Evolutionary conservation across 2,888 invertebrate species (phyloP), one percentile per base, ranked within the genome.

Genomic region (Acleris laterana): DNA sequence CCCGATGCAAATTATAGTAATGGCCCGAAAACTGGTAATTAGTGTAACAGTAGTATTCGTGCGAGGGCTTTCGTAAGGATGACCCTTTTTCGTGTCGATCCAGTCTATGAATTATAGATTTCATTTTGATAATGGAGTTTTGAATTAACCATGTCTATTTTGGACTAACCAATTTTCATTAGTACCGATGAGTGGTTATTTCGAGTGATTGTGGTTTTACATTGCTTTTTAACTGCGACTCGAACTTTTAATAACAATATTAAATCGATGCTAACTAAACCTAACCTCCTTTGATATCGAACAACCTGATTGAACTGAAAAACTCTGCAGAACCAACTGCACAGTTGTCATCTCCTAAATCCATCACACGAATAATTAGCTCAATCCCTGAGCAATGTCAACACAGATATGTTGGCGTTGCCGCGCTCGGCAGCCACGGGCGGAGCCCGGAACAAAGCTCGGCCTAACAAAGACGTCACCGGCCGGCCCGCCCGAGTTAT

Each of bases 401-500:
- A 70, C 66, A 59, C 32, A 49, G 58, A 66, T 66, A 68, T 61
- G 64, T 72, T 73, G 73, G 74, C 74, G 77, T 73, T 74, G 75
- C 79, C 80, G 82, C 78, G 44, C 79, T 82, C 80, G 72, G 77
- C 80, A 81, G 84, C 83, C 87, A 84, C 90, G 86, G 89, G 89
- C 88, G 86, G 87, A 88, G 87, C 71, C 85, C 85, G 77, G 75
- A 86, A 90, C 93, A 90, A 90, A 89, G 91, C 89, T 86, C 77
- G 77, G 81, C 85, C 89, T 90, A 93, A 93, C 93, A 93, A 93
- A 93, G 93, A 93, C 93, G 89, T 93, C 93, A 93, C 88, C 90
- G 89, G 86, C 89, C 90, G 89, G 93, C 93, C 84, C 81, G 84
- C 89, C 88, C 89, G 93, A 93, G 91, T 92, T 93, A 93, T 93